Base-by-base conservation (phyloP, 1,140 invertebrate genomes). In the Hermetia illucens region DNA sequence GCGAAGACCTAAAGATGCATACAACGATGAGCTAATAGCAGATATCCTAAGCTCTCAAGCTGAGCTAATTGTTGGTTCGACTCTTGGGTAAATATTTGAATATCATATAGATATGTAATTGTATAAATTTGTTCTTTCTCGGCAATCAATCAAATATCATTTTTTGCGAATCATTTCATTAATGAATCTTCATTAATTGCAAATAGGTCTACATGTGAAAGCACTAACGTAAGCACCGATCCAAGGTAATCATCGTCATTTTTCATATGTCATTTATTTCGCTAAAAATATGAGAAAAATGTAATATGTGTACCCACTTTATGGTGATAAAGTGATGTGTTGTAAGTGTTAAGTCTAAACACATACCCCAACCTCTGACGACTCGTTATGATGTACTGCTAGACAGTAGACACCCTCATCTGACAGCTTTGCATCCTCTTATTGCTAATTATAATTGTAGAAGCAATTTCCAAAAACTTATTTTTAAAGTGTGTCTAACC, bases 11-110 rank as follows among this genome's bases (percentile, higher is more conserved):
- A 74, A 77, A 53, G 80, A 84, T 57, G 80, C 78, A 40, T 81
- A 79, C 59, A 75, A 79, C 46, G 82, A 86, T 40, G 75, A 82
- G 43, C 73, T 78, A 59, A 82, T 85, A 27, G 74, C 74, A 29
- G 79, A 82, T 51, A 77, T 76, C 3, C 59, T 86, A 38, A 72
- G 74, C 37, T 71, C 73, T 12, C 79, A 82, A 51, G 74, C 79
- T 5, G 80, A 84, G 64, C 69, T 84, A 12, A 77, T 86, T 36
- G 70, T 74, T 31, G 82, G 82, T 43, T 76, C 72, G 52, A 72
- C 74, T 35, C 63, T 81, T 51, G 81, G 82, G 82, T 84, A 69
- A 58, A 40, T 9, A 20, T 16, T 21, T 27, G 8, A 9, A 8
- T 13, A 8, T 27, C 8, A 9, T 27, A 9, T 27, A 9, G 24